Conservation (phyloP, 2,888 invertebrate genomes). For the Mimachlamys varia region DNA sequence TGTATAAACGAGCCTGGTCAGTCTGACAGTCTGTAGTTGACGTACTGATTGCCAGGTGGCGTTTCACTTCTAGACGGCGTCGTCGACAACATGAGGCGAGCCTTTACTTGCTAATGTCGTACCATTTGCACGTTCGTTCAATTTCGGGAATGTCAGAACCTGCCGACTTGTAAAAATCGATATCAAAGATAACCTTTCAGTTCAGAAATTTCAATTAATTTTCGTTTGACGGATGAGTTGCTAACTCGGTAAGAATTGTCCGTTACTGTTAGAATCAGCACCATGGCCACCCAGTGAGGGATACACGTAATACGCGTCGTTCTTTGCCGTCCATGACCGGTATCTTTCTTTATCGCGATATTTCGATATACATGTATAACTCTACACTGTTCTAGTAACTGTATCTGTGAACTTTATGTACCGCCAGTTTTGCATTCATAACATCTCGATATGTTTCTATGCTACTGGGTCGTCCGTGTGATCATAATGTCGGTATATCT, state of each 20-base stretch:
- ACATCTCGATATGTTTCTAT: background rate
- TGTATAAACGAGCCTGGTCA: background rate
- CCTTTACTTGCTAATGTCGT: background rate
- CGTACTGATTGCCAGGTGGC: background rate
- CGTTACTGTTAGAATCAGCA: background rate
- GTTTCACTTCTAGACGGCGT: background rate
- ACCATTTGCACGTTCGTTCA: background rate
- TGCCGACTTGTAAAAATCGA: slow-evolving; percentile 21
- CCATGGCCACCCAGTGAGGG: background rate
- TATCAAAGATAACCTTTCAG: slow-evolving; percentile 27
- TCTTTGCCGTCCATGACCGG: background rate
- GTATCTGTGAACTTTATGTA: background rate
- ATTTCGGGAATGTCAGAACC: slow-evolving; percentile 7
- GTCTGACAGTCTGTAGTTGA: background rate
- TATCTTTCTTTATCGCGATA: no score
- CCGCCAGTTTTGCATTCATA: background rate
- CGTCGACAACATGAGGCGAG: background rate
- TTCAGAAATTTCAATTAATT: slow-evolving; percentile 24
- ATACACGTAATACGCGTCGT: no score
- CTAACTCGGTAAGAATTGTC: slow-evolving; percentile 4
- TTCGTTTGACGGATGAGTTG: background rate
- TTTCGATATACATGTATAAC: background rate
- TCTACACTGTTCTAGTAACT: background rate
- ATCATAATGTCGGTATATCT: no score
- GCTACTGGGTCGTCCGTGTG: background rate